Percentiles rank a stretch among this genome's conserved stretches.
phyloP scores from a whole-genome alignment of 2,888 invertebrate species.

The Dusona sp. region DNA sequence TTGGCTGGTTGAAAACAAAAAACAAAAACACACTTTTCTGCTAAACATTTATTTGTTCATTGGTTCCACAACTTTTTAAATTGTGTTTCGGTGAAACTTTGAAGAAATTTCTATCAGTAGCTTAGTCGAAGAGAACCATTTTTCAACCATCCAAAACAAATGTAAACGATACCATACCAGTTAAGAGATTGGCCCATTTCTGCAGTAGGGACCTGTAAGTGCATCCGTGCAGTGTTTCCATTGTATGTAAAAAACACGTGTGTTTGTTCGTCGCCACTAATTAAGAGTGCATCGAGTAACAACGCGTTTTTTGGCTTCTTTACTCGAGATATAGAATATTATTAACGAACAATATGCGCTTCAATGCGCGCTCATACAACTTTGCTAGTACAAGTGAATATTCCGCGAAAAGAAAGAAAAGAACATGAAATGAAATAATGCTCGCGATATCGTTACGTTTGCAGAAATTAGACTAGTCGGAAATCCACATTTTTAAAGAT shows the following conservation, averaged over 20 bases:
- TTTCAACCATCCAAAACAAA: neutral
- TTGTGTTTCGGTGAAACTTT: neutral
- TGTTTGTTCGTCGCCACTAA: conserved; percentile 23
- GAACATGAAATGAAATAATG: neutral
- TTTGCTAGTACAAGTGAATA: conserved; percentile 28
- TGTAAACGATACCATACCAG: neutral
- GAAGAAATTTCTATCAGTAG: neutral
- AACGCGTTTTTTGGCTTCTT: conserved; percentile 14
- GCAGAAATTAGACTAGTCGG: conserved; percentile 1
- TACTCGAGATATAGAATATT: neutral
- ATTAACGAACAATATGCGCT: conserved; percentile 9
- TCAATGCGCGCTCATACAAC: conserved; percentile 15
- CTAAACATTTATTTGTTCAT: neutral
- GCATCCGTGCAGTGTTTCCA: conserved; percentile 4
- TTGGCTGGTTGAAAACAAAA: neutral
- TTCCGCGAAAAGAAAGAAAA: neutral
- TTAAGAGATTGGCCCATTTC: neutral
- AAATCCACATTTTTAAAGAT: conserved; percentile 10
- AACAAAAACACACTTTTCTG: neutral
- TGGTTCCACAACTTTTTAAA: neutral
- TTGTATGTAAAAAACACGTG: conserved; percentile 3
- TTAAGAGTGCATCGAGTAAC: conserved; percentile 24
- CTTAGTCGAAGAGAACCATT: neutral
- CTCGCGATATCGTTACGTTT: conserved; percentile 41
- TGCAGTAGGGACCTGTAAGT: conserved; percentile 7